Percentiles rank a stretch among this genome's conserved stretches.
Conservation (phyloP, 2,797 vertebrate genomes). For the Protosalanx chinensis region DNA sequence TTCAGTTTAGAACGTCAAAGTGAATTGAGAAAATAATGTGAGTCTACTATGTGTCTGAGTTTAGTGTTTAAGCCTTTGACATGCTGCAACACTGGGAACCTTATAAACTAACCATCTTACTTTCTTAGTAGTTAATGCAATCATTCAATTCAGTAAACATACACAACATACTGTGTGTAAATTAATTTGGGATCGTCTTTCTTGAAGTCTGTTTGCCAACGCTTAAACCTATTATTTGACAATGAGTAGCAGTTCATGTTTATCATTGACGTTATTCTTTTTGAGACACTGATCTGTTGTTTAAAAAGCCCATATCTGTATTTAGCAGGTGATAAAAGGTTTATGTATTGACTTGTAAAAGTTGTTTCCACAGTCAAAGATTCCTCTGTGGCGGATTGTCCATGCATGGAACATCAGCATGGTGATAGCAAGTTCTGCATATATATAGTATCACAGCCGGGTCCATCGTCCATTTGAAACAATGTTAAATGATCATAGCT, state of each 20-base stretch:
- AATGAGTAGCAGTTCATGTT: conserved; percentile 13
- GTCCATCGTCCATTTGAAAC: not conserved
- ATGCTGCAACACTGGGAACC: not conserved
- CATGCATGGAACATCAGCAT: not conserved
- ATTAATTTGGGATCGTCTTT: not conserved
- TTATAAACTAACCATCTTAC: not conserved
- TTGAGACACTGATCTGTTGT: not conserved
- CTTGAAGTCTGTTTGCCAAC: not conserved
- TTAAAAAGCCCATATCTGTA: not conserved
- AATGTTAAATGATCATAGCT: not conserved
- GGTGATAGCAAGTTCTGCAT: not conserved
- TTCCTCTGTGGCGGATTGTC: not conserved
- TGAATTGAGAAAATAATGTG: not conserved
- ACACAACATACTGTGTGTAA: not conserved
- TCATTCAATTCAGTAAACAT: not conserved
- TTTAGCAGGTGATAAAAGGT: not conserved
- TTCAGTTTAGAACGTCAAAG: not conserved
- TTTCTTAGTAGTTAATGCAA: not conserved
- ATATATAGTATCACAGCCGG: not conserved
- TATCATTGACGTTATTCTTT: not conserved
- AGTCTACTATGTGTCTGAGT: not conserved
- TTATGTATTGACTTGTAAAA: not conserved
- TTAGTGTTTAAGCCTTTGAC: not conserved
- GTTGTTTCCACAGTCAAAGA: not conserved
- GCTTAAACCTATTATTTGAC: conserved; percentile 25